phyloP scores from a whole-genome alignment of 2,113 vertebrate species.

The Poeciliopsis retropinna region DNA sequence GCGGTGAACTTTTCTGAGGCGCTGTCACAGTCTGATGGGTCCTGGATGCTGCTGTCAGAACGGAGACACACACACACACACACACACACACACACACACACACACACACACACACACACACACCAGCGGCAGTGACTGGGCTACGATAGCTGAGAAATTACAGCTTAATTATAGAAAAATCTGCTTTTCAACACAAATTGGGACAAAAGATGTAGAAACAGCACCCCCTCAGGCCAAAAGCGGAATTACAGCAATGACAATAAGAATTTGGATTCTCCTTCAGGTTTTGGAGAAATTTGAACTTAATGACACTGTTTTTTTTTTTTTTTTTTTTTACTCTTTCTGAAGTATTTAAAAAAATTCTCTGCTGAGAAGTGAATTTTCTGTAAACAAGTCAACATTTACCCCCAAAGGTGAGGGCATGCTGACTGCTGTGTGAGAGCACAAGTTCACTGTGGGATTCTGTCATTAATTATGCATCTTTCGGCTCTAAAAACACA shows the following conservation, averaged over 20 bases:
- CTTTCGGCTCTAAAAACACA: no score
- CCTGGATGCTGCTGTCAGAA: constrained; percentile 14
- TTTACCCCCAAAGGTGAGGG: neutral
- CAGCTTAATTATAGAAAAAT: neutral
- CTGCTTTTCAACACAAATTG: neutral
- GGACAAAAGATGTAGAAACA: neutral
- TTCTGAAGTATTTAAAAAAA: neutral
- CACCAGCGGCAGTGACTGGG: neutral
- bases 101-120: constrained; percentile 6
- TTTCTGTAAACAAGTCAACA: neutral
- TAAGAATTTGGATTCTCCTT: neutral
- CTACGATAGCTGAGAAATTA: neutral
- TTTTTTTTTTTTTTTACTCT: no score
- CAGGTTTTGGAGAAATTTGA: no score
- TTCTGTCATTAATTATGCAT: no score
- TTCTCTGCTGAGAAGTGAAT: neutral
- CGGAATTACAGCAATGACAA: neutral
- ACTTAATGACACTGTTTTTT: no score
- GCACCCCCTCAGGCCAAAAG: neutral
- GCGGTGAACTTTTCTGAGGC: constrained; percentile 48
- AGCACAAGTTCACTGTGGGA: no score
- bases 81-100: neutral
- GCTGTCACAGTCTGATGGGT: constrained; percentile 34
- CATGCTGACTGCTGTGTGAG: neutral
- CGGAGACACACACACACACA: neutral